These are phyloP conservation scores for Trinorchestia longiramus DNA, from an alignment of 1,140 invertebrate species.

Conservation along the genomic window DNA sequence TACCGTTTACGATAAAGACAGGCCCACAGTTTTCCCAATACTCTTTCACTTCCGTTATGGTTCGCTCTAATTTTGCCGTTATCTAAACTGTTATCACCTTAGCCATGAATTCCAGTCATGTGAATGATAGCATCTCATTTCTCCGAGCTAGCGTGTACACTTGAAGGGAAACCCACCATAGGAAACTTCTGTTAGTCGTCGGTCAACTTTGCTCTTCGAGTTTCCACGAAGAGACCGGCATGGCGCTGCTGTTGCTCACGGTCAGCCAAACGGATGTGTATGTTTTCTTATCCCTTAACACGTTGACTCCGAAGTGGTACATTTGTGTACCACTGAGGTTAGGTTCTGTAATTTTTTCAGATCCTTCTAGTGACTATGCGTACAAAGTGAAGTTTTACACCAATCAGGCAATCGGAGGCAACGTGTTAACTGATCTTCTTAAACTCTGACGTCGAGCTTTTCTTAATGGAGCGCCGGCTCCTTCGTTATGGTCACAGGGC, in stretches of 20 bases:
- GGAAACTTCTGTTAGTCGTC: background rate
- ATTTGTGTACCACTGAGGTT: no score
- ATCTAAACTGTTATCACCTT: background rate
- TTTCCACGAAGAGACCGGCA: background rate
- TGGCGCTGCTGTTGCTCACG: background rate
- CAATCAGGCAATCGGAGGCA: no score
- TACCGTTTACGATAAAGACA: background rate
- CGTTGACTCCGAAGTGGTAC: no score
- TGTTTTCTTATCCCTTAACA: background rate
- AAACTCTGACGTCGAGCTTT: background rate
- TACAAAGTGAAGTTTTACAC: no score
- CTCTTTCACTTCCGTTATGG: background rate
- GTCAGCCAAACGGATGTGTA: background rate
- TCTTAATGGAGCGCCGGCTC: background rate
- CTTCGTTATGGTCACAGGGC: background rate
- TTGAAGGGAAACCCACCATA: background rate
- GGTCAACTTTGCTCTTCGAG: background rate
- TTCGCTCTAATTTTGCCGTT: background rate
- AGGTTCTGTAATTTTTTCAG: no score
- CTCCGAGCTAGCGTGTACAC: background rate
- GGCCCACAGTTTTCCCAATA: no score
- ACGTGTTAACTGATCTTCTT: background rate
- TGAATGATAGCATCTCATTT: background rate
- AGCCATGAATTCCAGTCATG: background rate
- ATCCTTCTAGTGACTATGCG: no score